Percentiles rank a stretch among this genome's conserved stretches.
Conservation (phyloP, 2,888 invertebrate species). For the Palloptera scutellata region DNA sequence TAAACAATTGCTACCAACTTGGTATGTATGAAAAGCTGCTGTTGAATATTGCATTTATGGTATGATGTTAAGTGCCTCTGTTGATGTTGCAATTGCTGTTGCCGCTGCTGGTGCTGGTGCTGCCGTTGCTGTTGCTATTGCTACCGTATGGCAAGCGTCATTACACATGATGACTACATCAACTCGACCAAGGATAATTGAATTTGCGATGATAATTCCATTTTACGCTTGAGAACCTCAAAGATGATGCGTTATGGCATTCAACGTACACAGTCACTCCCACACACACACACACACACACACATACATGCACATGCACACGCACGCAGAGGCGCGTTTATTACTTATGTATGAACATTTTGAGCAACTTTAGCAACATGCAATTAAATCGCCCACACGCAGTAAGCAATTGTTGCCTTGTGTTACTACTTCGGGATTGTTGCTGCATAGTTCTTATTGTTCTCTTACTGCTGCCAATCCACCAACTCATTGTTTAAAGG, state of each 20-base stretch:
- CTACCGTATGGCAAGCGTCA: neutral
- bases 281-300: neutral
- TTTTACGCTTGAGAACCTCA: slow-evolving; percentile 53
- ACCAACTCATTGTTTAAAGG: neutral
- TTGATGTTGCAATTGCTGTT: neutral
- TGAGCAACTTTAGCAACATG: slow-evolving; percentile 1
- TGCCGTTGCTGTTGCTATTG: neutral
- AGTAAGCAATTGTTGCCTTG: too few species aligned
- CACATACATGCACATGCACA: neutral
- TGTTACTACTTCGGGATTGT: too few species aligned
- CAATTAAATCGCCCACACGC: slow-evolving; percentile 15
- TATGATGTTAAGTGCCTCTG: too few species aligned
- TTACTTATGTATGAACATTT: slow-evolving; percentile 10
- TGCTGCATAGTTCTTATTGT: too few species aligned
- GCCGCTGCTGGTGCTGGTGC: neutral
- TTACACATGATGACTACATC: neutral
- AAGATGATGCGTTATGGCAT: slow-evolving; percentile 2
- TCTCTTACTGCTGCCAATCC: neutral
- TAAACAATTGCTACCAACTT: too few species aligned
- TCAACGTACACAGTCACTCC: slow-evolving; percentile 7
- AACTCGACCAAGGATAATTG: slow-evolving; percentile 44
- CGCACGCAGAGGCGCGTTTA: neutral
- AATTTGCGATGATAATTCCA: slow-evolving; percentile 54
- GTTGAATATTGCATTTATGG: too few species aligned
- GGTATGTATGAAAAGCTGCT: too few species aligned